Evolutionary conservation across 1,140 invertebrate species (phyloP), one percentile per base, ranked within the genome.

Genomic region (Calycopis cecrops): DNA sequence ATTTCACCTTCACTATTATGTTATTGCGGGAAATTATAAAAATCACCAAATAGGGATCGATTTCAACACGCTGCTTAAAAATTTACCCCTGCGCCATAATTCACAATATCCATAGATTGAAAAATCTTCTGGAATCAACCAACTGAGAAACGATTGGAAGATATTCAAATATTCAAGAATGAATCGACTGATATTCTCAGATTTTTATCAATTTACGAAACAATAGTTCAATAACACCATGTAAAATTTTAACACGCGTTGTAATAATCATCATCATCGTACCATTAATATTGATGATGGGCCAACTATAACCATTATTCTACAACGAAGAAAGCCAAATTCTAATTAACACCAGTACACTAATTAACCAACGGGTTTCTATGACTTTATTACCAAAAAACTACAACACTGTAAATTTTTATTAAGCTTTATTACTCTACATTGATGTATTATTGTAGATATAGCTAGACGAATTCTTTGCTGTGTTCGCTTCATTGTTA

Each of bases 341-440:
- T 48, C 51, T 56, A 61, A 65, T 55, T 63, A 65, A 58, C 64
- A 55, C 57, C 42, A 16, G 10, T 18, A 59, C 52, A 51, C 60
- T 66, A 60, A 66, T 66, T 60, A 66, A 51, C 17, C 3, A 57
- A 62, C 61, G 11, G 52, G 60, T 61, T 52, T 50, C 21, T 51
- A 49, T 37, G 48, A 52, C 56, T 65, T 58, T 62, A 63, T 63
- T 47, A 54, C 48, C 57, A 47, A 64, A 55, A 28, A 62, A 38
- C 28, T 38, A 53, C 51, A 60, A 60, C 38, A 57, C 11, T 34
- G 52, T 64, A 55, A 57, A 52, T 50, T 55, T 57, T 53, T 48
- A 47, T 49, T 52, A 40, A 51, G 60, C 56, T 67, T 68, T 64
- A 67, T 69, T 35, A 54, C 44, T 33, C 48, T 21, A 50, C 51